Conservation (phyloP, 2,888 invertebrate genomes). For the Blomia tropicalis region DNA sequence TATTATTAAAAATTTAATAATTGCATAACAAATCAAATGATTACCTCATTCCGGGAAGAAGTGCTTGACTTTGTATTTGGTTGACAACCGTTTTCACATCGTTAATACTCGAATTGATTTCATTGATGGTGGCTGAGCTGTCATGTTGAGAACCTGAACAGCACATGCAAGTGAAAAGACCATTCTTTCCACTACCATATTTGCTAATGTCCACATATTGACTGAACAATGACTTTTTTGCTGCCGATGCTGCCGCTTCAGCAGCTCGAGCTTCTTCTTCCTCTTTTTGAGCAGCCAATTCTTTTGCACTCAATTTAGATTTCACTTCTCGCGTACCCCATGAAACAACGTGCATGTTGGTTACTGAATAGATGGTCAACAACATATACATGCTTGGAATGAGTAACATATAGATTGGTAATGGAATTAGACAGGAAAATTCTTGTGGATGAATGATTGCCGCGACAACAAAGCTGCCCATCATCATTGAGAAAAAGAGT, state of each 20-base stretch:
- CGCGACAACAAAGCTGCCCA: constrained; percentile 84
- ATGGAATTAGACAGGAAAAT: constrained; percentile 53
- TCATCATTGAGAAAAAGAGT: constrained; percentile 45
- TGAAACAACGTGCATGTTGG: constrained; percentile 77
- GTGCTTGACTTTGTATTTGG: not conserved
- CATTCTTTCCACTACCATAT: constrained; percentile 1
- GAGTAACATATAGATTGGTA: constrained; percentile 67
- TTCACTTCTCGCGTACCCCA: constrained; percentile 79
- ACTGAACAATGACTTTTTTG: constrained; percentile 13
- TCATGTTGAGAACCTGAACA: constrained; percentile 14
- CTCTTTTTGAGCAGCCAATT: constrained; percentile 5
- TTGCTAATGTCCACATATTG: not conserved
- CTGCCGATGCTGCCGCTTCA: not conserved
- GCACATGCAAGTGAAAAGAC: constrained; percentile 23
- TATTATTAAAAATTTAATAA: not conserved
- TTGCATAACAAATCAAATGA: not conserved
- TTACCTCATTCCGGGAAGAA: not conserved
- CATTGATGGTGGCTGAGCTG: not conserved
- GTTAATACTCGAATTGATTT: not conserved
- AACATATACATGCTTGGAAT: constrained; percentile 89
- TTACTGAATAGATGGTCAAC: constrained; percentile 73
- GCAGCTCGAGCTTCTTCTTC: not conserved
- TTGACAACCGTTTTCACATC: not conserved
- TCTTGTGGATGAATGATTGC: constrained; percentile 88
- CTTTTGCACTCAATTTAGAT: constrained; percentile 32